Conservation (phyloP, 2,888 invertebrate species). For the Agelastica alni region DNA sequence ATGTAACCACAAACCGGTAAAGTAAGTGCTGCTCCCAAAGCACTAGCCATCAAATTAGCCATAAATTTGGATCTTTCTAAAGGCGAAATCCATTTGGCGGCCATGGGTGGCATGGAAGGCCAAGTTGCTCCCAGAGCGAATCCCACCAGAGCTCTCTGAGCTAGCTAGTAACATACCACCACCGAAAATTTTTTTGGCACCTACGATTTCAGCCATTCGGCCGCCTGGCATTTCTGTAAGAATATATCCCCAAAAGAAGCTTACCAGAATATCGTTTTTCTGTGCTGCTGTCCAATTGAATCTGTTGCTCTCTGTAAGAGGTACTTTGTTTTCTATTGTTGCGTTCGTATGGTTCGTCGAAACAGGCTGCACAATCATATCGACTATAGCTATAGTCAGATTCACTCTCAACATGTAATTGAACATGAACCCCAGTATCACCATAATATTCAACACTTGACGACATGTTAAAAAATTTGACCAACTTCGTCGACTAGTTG, state of each 20-base stretch:
- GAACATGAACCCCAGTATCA: constrained; percentile 85
- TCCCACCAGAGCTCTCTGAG: constrained; percentile 65
- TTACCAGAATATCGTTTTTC: constrained; percentile 80
- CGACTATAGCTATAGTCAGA: constrained; percentile 83
- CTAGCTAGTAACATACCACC: constrained; percentile 84
- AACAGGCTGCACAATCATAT: constrained; percentile 69
- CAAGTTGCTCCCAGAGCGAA: constrained; percentile 78
- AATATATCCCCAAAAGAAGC: constrained; percentile 93
- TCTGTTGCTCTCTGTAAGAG: constrained; percentile 41
- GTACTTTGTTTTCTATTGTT: constrained; percentile 12
- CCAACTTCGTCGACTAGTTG: too few species aligned
- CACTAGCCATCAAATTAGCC: constrained; percentile 91
- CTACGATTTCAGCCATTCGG: constrained; percentile 79
- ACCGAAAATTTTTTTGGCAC: constrained; percentile 83
- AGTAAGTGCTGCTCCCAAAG: constrained; percentile 88
- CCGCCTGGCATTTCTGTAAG: constrained; percentile 89
- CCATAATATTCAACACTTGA: constrained; percentile 81
- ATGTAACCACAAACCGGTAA: constrained; percentile 78
- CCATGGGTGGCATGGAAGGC: constrained; percentile 93
- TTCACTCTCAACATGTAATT: constrained; percentile 88
- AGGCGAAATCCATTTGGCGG: constrained; percentile 93
- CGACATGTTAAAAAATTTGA: constrained; percentile 64
- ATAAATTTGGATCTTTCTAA: constrained; percentile 92
- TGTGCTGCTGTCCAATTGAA: constrained; percentile 80
- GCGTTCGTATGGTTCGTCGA: constrained; percentile 16